These are phyloP conservation scores for Puntigrus tetrazona DNA, from an alignment of 2,113 vertebrate species.

Conservation along the genomic window DNA sequence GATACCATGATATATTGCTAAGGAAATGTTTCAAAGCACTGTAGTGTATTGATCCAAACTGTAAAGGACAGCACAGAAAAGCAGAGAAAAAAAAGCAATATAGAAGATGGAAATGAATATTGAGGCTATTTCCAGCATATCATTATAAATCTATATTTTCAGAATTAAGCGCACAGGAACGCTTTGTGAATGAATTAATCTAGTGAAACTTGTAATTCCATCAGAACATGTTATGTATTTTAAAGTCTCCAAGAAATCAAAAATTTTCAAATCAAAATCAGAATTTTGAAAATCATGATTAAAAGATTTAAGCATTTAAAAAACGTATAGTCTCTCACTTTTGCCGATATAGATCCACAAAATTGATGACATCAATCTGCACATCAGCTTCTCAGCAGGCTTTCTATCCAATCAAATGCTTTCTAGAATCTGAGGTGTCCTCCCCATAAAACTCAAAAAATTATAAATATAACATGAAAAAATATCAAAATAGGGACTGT, in stretches of 20 bases:
- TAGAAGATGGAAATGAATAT: background rate
- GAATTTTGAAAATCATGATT: no score
- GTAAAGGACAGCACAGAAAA: background rate
- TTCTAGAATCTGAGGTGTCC: no score
- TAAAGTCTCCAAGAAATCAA: no score
- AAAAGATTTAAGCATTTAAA: no score
- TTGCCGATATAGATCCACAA: no score
- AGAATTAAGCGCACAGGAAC: background rate
- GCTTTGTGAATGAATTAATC: background rate
- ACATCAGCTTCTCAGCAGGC: no score
- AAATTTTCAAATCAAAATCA: no score
- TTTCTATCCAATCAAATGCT: no score
- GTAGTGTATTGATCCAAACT: background rate
- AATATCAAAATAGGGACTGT: background rate
- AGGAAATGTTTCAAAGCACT: background rate
- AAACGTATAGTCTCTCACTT: no score
- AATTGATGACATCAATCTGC: no score
- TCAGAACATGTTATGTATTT: background rate
- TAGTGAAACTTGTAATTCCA: background rate
- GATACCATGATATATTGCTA: background rate
- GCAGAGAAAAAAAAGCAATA: background rate
- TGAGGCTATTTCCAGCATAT: background rate
- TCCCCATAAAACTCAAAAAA: no score
- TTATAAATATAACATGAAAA: no score
- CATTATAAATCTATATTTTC: background rate